Evolutionary conservation across 2,888 invertebrate genomes (phyloP).

Genomic region (Aphelenchoides bicaudatus): DNA sequence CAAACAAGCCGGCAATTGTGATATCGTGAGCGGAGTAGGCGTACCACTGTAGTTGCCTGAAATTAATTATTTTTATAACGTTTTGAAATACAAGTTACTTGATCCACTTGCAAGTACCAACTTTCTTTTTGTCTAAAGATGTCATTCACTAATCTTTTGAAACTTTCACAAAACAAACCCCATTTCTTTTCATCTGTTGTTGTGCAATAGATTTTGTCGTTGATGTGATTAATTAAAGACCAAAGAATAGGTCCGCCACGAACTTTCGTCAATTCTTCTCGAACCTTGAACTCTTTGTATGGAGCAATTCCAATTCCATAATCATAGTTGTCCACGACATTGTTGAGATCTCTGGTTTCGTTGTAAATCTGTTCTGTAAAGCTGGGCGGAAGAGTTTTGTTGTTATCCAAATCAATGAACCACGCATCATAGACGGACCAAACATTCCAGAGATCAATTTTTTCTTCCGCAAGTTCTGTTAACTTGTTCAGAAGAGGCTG

Average conservation of each 20-base stretch:
- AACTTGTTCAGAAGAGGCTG: not conserved
- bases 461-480: not conserved
- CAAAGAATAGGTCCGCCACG: conserved; percentile 35
- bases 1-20: conserved; percentile 50
- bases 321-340: not conserved
- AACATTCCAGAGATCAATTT: not conserved
- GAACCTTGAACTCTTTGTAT: conserved; percentile 35
- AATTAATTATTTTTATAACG: no score
- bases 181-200: not conserved
- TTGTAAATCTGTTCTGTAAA: conserved; percentile 1
- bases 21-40: conserved; percentile 50
- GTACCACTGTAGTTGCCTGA: conserved; percentile 50
- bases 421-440: not conserved
- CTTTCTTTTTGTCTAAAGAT: conserved; percentile 18
- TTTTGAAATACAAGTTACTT: no score
- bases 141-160: not conserved
- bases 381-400: not conserved
- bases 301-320: conserved; percentile 24
- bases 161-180: not conserved
- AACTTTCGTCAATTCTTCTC: conserved; percentile 27
- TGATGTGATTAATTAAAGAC: conserved; percentile 33
- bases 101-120: conserved; percentile 31
- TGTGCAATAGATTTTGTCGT: conserved; percentile 27
- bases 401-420: not conserved
- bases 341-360: not conserved